Conservation (phyloP, 1,140 invertebrate species). For the Lasioglossum baleicum region DNA sequence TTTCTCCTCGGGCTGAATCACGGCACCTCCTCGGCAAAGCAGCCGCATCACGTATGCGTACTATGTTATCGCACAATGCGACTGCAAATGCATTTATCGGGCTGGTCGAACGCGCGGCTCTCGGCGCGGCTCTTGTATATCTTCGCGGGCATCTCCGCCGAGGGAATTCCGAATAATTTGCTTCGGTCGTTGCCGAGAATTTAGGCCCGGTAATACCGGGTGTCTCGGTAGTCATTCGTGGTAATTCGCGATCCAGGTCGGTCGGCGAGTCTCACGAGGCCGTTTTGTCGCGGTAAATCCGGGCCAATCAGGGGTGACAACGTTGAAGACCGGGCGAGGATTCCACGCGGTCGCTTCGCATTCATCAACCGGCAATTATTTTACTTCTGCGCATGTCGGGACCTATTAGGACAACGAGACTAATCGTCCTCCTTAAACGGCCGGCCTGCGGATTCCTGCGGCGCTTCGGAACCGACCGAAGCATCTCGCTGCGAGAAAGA, state of each 20-base stretch:
- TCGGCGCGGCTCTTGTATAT: constrained; percentile 38
- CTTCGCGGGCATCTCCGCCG: constrained; percentile 55
- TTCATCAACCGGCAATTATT: constrained; percentile 57
- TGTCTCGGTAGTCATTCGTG: constrained; percentile 5
- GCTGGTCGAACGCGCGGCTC: constrained; percentile 14
- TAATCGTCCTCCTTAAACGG: constrained; percentile 60
- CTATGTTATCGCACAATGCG: constrained; percentile 59
- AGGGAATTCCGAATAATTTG: constrained; percentile 64
- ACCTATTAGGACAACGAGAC: constrained; percentile 52
- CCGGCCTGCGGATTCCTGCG: constrained; percentile 42
- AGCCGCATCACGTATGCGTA: constrained; percentile 51
- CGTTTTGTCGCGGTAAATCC: constrained; percentile 50
- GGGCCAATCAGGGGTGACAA: constrained; percentile 3
- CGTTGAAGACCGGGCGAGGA: background rate
- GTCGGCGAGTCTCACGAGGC: background rate
- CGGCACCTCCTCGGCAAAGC: constrained; percentile 33
- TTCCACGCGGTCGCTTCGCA: constrained; percentile 37
- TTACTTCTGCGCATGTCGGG: constrained; percentile 47
- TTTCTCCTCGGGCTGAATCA: constrained; percentile 42
- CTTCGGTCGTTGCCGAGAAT: constrained; percentile 52
- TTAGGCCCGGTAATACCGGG: constrained; percentile 44
- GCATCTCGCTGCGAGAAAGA: constrained; percentile 17
- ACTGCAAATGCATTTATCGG: constrained; percentile 62
- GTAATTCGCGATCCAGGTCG: no score
- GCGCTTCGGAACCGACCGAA: background rate